Evolutionary conservation across 2,113 vertebrate genomes (phyloP), one percentile per base, ranked within the genome.

Genomic region (Cheirogaleus medius): DNA sequence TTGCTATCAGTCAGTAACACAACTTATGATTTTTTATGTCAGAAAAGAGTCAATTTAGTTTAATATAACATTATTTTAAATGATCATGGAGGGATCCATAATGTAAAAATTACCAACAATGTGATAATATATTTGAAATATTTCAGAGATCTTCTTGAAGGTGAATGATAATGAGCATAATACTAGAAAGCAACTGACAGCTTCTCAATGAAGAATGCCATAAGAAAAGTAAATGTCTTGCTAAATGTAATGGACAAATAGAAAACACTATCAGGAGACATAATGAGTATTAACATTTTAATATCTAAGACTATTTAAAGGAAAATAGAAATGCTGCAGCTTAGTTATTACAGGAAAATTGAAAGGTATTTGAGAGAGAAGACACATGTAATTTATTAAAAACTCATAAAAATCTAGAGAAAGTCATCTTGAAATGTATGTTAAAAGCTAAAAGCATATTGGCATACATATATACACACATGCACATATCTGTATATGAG

Each of bases 51-150:
- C 20, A 78, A 82, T 25, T 93, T 73, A 94, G 20, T n/a, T 95
- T 86, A 77, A 68, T n/a, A 4, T 89, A 42, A 93, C 14, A 78
- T 95, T 80, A 87, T 60, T 89, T 81, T 87, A 93, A 88, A 74
- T 82, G n/a, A 49, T 39, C 52, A 44, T 58, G 76, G 20, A 25
- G 82, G 88, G 14, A 25, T 63, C 11, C 3, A 37, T 86, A 93
- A 90, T 52, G 5, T 25, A 12, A 56, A 84, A 91, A 93, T 58
- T 27, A 86, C 14, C 84, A 56, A n/a, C 3, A 66, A 82, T 20
- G 0, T 68, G 13, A 60, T 71, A 77, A 49, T 58, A 60, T 44
- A 34, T 86, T 39, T 74, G 1, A 86, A 93, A 69, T 88, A 64
- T 91, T 81, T 93, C 47, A 86, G 76, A 92, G 34, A 77, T 66